Conservation (phyloP, 1,140 invertebrate species). For the Laupala kohalensis region DNA sequence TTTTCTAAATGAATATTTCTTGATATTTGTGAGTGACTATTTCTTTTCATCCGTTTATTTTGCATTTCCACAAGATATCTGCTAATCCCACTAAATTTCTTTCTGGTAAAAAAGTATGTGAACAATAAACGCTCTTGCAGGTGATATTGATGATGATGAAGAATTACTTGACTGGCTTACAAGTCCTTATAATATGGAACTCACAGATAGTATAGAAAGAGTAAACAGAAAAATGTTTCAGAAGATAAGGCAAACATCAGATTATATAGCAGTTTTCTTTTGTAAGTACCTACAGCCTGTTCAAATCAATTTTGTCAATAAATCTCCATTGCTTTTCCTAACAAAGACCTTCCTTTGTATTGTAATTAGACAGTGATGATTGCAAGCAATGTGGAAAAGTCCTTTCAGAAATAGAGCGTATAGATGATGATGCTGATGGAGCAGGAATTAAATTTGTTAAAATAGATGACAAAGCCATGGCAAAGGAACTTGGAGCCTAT, state of each 20-base stretch:
- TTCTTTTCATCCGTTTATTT: too few relatives aligned
- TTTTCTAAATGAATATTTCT: too few relatives aligned
- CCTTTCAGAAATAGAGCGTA: constrained; percentile 77
- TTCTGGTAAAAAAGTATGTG: neutral
- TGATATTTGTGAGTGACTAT: too few relatives aligned
- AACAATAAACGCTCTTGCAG: constrained; percentile 24
- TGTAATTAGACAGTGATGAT: constrained; percentile 70
- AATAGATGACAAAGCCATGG: constrained; percentile 73
- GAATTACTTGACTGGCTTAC: constrained; percentile 89
- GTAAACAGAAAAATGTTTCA: constrained; percentile 90
- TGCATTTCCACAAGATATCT: too few relatives aligned
- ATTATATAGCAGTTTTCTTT: constrained; percentile 90
- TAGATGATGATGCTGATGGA: constrained; percentile 84
- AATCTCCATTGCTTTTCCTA: too few relatives aligned
- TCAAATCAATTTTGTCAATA: too few relatives aligned
- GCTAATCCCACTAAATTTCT: too few relatives aligned
- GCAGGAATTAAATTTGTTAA: constrained; percentile 89
- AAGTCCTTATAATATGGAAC: constrained; percentile 86
- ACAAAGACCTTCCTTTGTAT: neutral
- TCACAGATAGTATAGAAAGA: constrained; percentile 83
- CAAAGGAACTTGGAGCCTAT: constrained; percentile 77
- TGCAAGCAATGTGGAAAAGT: constrained; percentile 87
- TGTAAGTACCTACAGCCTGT: constrained; percentile 49
- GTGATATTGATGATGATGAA: constrained; percentile 82
- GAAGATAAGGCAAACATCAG: constrained; percentile 75